Evolutionary conservation across 2,797 vertebrate genomes (phyloP), one percentile per base, ranked within the genome.

Genomic region (Alfaro cultratus): DNA sequence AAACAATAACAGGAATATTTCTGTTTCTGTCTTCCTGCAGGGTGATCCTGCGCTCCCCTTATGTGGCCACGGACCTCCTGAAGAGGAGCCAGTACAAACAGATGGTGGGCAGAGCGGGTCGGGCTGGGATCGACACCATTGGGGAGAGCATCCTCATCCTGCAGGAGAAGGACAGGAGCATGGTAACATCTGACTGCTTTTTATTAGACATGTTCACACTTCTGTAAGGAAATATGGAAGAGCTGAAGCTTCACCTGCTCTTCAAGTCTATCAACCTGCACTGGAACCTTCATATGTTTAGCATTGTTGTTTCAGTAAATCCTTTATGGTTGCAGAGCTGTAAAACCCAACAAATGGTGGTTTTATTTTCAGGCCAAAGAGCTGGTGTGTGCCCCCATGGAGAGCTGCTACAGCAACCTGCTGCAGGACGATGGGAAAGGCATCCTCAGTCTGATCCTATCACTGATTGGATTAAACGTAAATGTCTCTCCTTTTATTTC

Each of bases 1-100:
- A 18, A 15, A 41, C 34, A 43, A n/a, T 60, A 29, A 57, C n/a
- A 62, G 13, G 6, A 31, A 16, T 31, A 62, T 34, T 51, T 92
- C 98, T 72, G 97, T 97, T 39, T 96, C 23, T 45, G 23, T 15
- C 18, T 39, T 6, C 97, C 13, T 96, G 97, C 86, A 97, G 98
- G 97, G 98, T 99, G 86, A 97, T 99, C 88, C 94, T 99, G 78
- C 96, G 98, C 82, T 97, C 98, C 0, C 98, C 98, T 0, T 99
- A 98, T 67, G 92, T 99, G 89, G 98, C 96, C 34, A 93, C 85
- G 1, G 96, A 97, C 74, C 98, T 98, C 94, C 93, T 99, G 87
- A 98, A 95, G 95, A 97, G 96, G 90, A 98, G 90, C 88, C 98
- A 98, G 79, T 99, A 99, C 89, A 97, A 99, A 75, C 98, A 99